Conservation (phyloP, 1,140 invertebrate genomes). For the Coelopa frigida region DNA sequence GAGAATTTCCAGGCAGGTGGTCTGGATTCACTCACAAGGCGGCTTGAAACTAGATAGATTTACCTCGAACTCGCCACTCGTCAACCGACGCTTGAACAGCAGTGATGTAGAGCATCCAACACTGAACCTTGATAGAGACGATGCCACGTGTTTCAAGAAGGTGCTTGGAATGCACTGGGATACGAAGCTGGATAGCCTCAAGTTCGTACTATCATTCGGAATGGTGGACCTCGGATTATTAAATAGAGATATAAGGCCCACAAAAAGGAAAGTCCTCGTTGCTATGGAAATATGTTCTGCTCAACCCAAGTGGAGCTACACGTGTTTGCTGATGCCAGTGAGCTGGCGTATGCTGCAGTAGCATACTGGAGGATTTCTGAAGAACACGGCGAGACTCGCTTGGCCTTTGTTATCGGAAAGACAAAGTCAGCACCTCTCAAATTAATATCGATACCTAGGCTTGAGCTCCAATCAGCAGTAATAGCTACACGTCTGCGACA, state of each 20-base stretch:
- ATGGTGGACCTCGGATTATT: constrained; percentile 2
- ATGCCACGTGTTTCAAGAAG: constrained; percentile 4
- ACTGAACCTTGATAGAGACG: constrained; percentile 6
- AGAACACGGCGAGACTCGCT: constrained; percentile 4
- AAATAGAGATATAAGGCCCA: constrained; percentile 15
- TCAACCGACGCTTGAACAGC: constrained; percentile 3
- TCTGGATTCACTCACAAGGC: constrained; percentile 23
- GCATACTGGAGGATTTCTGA: not conserved
- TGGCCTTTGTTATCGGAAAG: constrained; percentile 18
- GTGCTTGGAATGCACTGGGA: constrained; percentile 15
- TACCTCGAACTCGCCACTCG: constrained; percentile 11
- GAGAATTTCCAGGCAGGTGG: constrained; percentile 20
- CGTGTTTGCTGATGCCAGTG: constrained; percentile 25
- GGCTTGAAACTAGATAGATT: constrained; percentile 22
- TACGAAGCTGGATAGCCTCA: constrained; percentile 8
- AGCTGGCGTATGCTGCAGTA: constrained; percentile 26
- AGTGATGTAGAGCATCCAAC: not conserved
- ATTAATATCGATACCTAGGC: constrained; percentile 19
- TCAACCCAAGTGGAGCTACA: not conserved
- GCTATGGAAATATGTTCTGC: constrained; percentile 23
- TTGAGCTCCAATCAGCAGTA: constrained; percentile 28
- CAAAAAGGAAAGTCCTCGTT: constrained; percentile 28
- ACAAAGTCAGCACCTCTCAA: constrained; percentile 28
- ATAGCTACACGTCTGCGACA: constrained; percentile 18
- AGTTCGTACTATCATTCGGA: constrained; percentile 11